Conservation (phyloP, 2,797 vertebrate genomes). For the Danionella dracula region DNA sequence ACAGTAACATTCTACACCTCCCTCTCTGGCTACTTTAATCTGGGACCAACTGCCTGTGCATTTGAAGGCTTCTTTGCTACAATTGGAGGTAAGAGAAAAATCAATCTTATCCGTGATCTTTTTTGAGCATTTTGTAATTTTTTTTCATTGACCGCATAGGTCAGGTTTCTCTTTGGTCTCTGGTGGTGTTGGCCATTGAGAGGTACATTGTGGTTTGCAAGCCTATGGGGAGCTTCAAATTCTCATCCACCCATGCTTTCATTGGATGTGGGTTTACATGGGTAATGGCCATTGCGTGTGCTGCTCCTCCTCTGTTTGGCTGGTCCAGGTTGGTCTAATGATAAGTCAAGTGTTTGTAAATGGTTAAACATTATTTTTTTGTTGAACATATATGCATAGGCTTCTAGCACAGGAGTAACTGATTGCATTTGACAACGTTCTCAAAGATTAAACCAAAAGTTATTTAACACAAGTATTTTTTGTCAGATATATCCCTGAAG, state of each 20-base stretch:
- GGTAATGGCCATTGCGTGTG: conserved; percentile 69
- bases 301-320: conserved; percentile 66
- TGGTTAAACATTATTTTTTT: too few species aligned
- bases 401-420: too few species aligned
- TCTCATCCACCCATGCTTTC: conserved; percentile 58
- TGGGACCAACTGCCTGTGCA: conserved; percentile 61
- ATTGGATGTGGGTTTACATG: conserved; percentile 71
- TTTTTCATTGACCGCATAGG: conserved; percentile 37
- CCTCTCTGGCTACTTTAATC: conserved; percentile 68
- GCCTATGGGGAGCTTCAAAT: conserved; percentile 79
- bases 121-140: neutral
- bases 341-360: neutral
- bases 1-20: conserved; percentile 71
- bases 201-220: conserved; percentile 76
- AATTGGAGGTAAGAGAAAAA: conserved; percentile 64
- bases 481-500: conserved; percentile 73
- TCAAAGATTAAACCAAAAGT: neutral
- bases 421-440: too few species aligned
- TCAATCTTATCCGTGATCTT: too few species aligned
- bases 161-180: conserved; percentile 62
- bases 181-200: conserved; percentile 66
- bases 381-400: neutral
- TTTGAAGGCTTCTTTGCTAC: conserved; percentile 76
- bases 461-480: conserved; percentile 43
- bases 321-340: conserved; percentile 70